Evolutionary conservation across 2,113 vertebrate genomes (phyloP), one percentile per base, ranked within the genome.

Genomic region (Oreochromis niloticus): DNA sequence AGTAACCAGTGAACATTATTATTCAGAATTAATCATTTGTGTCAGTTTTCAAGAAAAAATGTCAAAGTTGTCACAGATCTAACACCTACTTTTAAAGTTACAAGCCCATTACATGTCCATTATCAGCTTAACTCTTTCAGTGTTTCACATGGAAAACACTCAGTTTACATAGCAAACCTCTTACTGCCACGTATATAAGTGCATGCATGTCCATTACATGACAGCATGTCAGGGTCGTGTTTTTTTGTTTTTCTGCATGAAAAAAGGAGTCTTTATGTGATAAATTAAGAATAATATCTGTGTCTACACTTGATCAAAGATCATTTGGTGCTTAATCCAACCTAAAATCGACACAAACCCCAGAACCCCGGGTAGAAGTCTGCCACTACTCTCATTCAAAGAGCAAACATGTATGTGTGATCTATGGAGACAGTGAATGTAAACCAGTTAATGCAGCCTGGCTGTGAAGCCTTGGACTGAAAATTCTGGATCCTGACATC

Each of bases 61-160:
- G 7, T 46, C 39, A 24, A 73, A 24, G 46, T 7, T 46, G 13
- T 73, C 14, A 12, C 66, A 24, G n/a, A 24, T 9, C 19, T 6
- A 46, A 71, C n/a, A 6, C 39, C 8, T 71, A 22, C 39, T 73
- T 73, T 73, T 14, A 73, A 46, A 71, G 22, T 43, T 43, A 71
- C 12, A 27, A 16, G 5, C 13, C 39, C 7, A 27, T 0, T 9
- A 71, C 4, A 73, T 9, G n/a, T 41, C 13, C 5, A 24, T 46
- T 43, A 27, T 27, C 22, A 73, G n/a, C 66, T 24, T 73, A 24
- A 27, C 13, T 16, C 7, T 14, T 43, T 0, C 66, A 43, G 66
- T 24, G 6, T 13, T 71, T 43, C 66, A 43, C n/a, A 71, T 24
- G 1, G n/a, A 1, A 22, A 66, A n/a, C 50, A 4, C 24, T 13